Conservation (phyloP, 2,113 vertebrate species). For the Malurus melanocephalus region DNA sequence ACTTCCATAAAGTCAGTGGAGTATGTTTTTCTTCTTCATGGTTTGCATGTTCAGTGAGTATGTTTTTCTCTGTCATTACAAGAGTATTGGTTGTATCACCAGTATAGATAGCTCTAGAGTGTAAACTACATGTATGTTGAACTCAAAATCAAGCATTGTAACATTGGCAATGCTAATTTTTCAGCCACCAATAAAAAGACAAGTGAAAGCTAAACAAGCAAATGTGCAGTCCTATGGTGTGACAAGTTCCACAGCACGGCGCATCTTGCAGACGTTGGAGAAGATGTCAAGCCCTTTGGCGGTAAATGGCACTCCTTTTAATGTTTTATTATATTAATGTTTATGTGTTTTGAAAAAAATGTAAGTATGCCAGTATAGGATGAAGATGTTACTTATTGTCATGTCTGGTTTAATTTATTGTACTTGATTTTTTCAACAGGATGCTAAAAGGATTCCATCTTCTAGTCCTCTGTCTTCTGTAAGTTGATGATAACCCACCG, state of each 20-base stretch:
- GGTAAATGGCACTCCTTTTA: conserved; percentile 70
- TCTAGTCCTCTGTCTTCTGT: conserved; percentile 80
- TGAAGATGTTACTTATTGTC: background rate
- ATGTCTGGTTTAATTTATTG: background rate
- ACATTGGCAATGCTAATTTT: conserved; percentile 5
- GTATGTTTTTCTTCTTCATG: background rate
- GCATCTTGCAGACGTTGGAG: conserved; percentile 93
- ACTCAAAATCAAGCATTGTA: background rate
- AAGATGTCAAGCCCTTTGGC: conserved; percentile 96
- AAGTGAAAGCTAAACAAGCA: conserved; percentile 91
- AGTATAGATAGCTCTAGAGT: background rate
- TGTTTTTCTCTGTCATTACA: background rate
- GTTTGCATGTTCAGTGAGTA: background rate
- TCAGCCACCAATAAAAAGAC: conserved; percentile 88
- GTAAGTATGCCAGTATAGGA: background rate
- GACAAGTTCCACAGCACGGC: conserved; percentile 90
- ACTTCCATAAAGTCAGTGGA: background rate
- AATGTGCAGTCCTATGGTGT: conserved; percentile 86
- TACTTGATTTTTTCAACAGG: conserved; percentile 71
- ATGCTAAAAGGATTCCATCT: conserved; percentile 93
- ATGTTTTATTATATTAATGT: background rate
- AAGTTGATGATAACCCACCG: conserved; percentile 63
- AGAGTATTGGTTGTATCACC: background rate
- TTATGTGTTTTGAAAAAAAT: background rate
- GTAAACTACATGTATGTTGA: fast-evolving